These are phyloP conservation scores for Peucedramus taeniatus DNA, from an alignment of 2,113 vertebrate genomes.

Conservation along the genomic window DNA sequence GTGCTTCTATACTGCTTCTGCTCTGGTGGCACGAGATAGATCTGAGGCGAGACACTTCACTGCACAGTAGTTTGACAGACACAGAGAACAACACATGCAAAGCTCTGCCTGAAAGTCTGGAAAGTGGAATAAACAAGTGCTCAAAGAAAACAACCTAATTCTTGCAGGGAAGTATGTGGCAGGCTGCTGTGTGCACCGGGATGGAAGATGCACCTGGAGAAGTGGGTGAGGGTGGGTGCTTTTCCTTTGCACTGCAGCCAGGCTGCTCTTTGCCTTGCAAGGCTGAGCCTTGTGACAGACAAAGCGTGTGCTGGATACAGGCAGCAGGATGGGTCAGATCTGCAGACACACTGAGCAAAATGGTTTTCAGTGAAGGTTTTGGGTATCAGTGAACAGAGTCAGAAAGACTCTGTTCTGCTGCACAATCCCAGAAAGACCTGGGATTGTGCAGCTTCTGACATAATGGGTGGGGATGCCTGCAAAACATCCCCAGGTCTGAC, in stretches of 20 bases:
- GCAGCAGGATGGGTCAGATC: neutral
- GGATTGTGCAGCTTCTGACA: neutral
- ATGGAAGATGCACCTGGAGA: neutral
- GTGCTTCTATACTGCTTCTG: neutral
- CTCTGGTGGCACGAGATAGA: neutral
- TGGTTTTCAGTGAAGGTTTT: neutral
- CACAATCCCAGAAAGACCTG: neutral
- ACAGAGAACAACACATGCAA: rapidly evolving
- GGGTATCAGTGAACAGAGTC: neutral
- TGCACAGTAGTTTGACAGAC: neutral
- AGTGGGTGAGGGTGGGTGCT: neutral
- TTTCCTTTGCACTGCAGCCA: neutral
- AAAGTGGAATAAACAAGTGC: neutral
- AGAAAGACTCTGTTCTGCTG: too few species aligned
- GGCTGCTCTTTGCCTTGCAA: neutral
- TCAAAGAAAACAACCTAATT: neutral
- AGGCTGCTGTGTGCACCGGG: neutral
- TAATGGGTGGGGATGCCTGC: neutral
- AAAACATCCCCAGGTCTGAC: neutral
- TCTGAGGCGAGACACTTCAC: neutral
- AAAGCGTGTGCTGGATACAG: rapidly evolving
- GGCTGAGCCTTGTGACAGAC: neutral
- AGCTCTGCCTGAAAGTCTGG: neutral
- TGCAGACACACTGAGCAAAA: neutral
- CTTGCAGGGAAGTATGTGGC: neutral